Evolutionary conservation across 2,797 vertebrate species (phyloP).

Genomic region (Falco cherrug): DNA sequence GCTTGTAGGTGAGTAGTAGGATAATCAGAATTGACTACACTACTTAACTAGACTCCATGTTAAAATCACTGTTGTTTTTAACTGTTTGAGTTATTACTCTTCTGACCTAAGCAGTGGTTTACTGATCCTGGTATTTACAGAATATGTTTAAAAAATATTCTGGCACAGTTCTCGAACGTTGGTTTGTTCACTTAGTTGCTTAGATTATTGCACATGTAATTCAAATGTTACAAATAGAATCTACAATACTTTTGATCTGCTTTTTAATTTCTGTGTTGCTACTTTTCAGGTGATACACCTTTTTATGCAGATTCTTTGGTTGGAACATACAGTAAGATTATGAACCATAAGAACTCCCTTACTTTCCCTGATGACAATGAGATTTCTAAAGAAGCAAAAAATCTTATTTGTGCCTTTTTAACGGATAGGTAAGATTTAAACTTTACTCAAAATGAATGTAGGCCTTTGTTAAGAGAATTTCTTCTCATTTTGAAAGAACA

Average conservation of each 20-base stretch:
- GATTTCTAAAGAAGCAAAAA: slow-evolving; percentile 98
- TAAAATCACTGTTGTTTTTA: neutral
- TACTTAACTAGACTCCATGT: neutral
- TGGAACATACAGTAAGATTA: slow-evolving; percentile 98
- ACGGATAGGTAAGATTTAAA: slow-evolving; percentile 88
- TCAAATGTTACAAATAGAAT: neutral
- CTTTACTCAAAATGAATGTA: neutral
- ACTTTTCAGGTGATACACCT: slow-evolving; percentile 91
- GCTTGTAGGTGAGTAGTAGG: slow-evolving; percentile 92
- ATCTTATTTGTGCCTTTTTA: slow-evolving; percentile 97
- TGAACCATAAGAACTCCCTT: slow-evolving; percentile 99
- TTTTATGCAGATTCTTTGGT: slow-evolving; percentile 98
- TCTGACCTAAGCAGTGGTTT: neutral
- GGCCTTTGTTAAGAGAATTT: neutral
- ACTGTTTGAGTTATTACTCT: neutral
- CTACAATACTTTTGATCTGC: neutral
- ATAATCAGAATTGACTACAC: neutral
- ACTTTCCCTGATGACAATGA: slow-evolving; percentile 96
- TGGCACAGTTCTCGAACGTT: neutral
- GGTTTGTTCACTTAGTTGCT: neutral
- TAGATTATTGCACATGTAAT: neutral
- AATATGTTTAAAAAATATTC: neutral
- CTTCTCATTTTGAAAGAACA: neutral
- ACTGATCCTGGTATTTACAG: neutral
- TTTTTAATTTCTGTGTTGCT: slow-evolving; percentile 11